Base-by-base conservation (phyloP, 2,797 vertebrate genomes). In the Enteromius trimaculatus region DNA sequence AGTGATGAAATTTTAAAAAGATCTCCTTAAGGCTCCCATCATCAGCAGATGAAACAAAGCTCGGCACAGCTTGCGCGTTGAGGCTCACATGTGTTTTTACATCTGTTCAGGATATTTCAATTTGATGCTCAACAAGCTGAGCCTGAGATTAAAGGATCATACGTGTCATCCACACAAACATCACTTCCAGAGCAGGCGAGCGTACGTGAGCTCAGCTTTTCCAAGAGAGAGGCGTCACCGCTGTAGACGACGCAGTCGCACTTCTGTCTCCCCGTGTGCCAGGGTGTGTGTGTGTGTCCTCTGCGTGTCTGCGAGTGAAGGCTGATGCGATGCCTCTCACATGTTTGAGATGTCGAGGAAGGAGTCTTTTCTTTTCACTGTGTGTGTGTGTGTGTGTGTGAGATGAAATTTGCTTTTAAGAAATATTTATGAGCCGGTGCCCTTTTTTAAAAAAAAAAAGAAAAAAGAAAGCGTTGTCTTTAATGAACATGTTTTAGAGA, bases 1-100 rank as follows among this genome's bases (percentile, higher is more conserved):
- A 96, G 96, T 96, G 97, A 98, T 99, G 97, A 98, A 97, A 98
- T 98, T 98, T 98, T 98, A 97, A 98, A 98, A 96, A 98, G 96
- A 93, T 96, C 96, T 97, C 96, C 97, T 98, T 97, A 96, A 97
- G 96, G 97, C 96, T 96, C 95, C 94, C 96, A 96, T 97, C 97
- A 96, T 94, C 95, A 93, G 94, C 96, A 97, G 96, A 98, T 97
- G 97, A 98, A 98, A 98, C 97, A 98, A 98, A 98, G 96, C 93
- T 93, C 91, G 90, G 93, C 96, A 94, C 97, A 97, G 97, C 97
- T 97, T 97, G 97, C 85, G 92, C 93, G 93, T 95, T 93, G 93
- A 92, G 95, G 94, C 95, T 95, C 96, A 96, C 97, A 97, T 97
- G 97, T 98, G 97, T 97, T 97, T 96, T 95, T 97, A 97, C 97